Evolutionary conservation across 1,140 invertebrate species (phyloP).

Genomic region (Kradibia gibbosae): DNA sequence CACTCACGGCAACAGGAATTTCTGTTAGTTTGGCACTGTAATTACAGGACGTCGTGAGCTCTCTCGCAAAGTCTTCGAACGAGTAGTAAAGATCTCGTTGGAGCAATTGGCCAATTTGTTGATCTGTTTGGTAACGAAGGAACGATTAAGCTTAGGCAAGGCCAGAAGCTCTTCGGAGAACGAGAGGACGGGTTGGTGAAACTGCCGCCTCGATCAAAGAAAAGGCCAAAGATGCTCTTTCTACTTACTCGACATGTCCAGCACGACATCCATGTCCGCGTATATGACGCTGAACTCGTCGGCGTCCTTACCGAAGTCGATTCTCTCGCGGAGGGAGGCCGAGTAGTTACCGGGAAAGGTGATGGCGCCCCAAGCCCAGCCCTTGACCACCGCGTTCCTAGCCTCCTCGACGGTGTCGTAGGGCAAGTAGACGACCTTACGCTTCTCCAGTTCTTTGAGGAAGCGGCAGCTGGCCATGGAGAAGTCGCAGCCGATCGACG

Average conservation of each 20-base stretch:
- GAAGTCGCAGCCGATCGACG: slow-evolving; percentile 76
- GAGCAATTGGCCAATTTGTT: slow-evolving; percentile 90
- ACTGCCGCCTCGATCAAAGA: no score
- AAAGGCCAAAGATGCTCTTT: no score
- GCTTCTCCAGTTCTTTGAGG: slow-evolving; percentile 78
- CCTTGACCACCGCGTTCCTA: slow-evolving; percentile 79
- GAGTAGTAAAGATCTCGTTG: slow-evolving; percentile 82
- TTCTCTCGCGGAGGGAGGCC: slow-evolving; percentile 79
- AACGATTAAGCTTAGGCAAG: no score
- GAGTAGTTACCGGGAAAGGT: slow-evolving; percentile 90
- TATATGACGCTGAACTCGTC: slow-evolving; percentile 80
- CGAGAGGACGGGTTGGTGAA: no score
- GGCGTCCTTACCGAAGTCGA: slow-evolving; percentile 79
- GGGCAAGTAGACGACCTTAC: slow-evolving; percentile 74
- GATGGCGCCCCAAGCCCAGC: slow-evolving; percentile 87
- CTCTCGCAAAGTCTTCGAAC: slow-evolving; percentile 82
- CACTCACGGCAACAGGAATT: slow-evolving; percentile 79
- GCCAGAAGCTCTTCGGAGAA: no score
- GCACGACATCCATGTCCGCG: slow-evolving; percentile 83
- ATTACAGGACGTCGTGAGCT: slow-evolving; percentile 78
- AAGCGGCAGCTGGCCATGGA: slow-evolving; percentile 82
- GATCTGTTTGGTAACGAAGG: slow-evolving; percentile 78
- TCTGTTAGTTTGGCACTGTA: slow-evolving; percentile 81
- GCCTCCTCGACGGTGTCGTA: slow-evolving; percentile 75
- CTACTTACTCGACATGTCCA: slow-evolving; percentile 92